Conservation (phyloP, 2,113 vertebrate species). For the Acanthisitta chloris region DNA sequence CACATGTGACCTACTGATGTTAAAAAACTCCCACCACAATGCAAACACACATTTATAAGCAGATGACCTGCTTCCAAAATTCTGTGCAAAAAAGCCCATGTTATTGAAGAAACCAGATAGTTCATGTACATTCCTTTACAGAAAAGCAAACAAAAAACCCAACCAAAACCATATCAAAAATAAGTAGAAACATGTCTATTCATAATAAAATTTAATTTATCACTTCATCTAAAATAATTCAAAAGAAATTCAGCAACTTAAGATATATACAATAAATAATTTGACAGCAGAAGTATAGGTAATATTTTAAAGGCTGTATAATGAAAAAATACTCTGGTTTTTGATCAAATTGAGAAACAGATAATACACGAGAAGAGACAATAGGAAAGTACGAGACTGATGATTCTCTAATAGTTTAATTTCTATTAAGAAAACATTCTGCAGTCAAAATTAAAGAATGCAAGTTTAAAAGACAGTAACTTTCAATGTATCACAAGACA, state of each 20-base stretch:
- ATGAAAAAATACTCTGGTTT: neutral
- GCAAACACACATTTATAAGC: neutral
- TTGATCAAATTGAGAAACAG: neutral
- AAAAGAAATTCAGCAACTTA: neutral
- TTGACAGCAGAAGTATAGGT: neutral
- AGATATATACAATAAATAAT: neutral
- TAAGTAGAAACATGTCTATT: neutral
- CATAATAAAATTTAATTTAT: neutral
- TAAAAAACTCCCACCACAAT: neutral
- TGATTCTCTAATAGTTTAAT: neutral
- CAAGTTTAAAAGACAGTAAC: neutral
- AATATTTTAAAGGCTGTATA: neutral
- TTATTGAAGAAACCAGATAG: neutral
- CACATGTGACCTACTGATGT: fast-evolving
- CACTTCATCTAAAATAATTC: neutral
- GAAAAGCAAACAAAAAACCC: neutral
- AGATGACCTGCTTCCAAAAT: neutral
- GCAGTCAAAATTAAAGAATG: neutral
- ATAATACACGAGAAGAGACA: neutral
- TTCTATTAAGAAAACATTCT: neutral
- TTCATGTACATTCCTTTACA: neutral
- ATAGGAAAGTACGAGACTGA: neutral
- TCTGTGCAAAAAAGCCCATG: neutral
- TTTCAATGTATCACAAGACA: no score
- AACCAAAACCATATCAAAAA: neutral